Percentiles rank a stretch among this genome's conserved stretches.
phyloP scores from a whole-genome alignment of 2,888 invertebrate species.

The Andricus quercusramuli region DNA sequence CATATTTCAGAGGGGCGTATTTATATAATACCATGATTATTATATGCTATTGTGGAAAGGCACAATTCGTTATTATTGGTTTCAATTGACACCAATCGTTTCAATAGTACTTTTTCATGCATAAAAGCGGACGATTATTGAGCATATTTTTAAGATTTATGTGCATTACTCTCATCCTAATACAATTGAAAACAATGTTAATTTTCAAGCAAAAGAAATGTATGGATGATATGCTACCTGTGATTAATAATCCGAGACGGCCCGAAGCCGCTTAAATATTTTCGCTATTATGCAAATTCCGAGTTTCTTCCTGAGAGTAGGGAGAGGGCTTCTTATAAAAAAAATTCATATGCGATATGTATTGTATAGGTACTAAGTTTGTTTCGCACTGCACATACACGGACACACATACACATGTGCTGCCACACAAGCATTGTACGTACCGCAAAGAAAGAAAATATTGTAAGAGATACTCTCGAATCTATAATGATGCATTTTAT shows the following conservation, averaged over 20 bases:
- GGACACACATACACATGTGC: constrained; percentile 19
- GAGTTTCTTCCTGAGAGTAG: not conserved
- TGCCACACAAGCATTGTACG: constrained; percentile 36
- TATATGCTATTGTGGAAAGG: constrained; percentile 27
- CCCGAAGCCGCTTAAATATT: constrained; percentile 14
- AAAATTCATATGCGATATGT: constrained; percentile 8
- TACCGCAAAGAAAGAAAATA: constrained; percentile 17
- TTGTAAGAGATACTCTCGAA: constrained; percentile 30
- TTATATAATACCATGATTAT: constrained; percentile 39
- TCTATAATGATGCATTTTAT: constrained; percentile 33
- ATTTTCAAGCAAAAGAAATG: constrained; percentile 7
- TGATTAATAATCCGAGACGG: constrained; percentile 26
- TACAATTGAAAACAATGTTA: not conserved
- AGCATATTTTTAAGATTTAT: not conserved
- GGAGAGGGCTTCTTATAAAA: constrained; percentile 6
- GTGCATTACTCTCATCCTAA: not conserved
- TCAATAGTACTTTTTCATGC: constrained; percentile 1
- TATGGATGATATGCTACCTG: constrained; percentile 24
- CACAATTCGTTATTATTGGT: not conserved
- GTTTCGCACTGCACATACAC: constrained; percentile 16
- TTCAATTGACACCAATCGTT: not conserved
- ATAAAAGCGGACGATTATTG: constrained; percentile 12
- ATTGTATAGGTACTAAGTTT: constrained; percentile 19
- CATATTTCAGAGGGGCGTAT: not conserved
- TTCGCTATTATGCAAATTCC: constrained; percentile 30